These are phyloP conservation scores for Dioctria linearis DNA, from an alignment of 2,888 invertebrate species.

Conservation along the genomic window DNA sequence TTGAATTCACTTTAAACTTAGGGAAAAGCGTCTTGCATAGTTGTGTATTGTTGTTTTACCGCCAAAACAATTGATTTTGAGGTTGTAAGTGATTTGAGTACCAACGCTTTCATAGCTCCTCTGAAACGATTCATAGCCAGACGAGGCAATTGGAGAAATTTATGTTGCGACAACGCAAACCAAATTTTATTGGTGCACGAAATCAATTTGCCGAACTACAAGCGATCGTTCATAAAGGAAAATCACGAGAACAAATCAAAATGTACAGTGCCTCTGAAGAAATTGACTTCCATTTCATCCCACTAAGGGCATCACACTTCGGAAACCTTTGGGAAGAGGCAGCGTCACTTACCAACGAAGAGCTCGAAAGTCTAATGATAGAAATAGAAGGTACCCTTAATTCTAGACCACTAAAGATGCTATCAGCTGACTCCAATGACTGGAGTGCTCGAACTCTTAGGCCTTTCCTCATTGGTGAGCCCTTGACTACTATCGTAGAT, in stretches of 20 bases:
- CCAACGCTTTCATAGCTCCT: constrained; percentile 53
- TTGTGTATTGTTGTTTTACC: constrained; percentile 55
- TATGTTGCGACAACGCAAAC: constrained; percentile 50
- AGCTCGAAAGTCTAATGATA: constrained; percentile 4
- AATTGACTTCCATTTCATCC: constrained; percentile 41
- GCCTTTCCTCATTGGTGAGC: constrained; percentile 57
- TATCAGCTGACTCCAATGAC: constrained; percentile 59
- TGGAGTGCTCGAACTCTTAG: constrained; percentile 58
- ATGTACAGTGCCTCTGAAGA: not conserved
- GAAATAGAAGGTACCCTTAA: constrained; percentile 61
- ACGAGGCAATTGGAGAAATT: constrained; percentile 30
- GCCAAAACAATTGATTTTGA: constrained; percentile 57
- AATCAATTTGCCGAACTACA: constrained; percentile 3
- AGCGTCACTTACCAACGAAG: constrained; percentile 14
- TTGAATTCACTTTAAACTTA: constrained; percentile 38
- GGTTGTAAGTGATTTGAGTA: not conserved
- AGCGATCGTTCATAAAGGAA: not conserved
- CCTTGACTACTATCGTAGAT: constrained; percentile 48
- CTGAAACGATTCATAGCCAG: constrained; percentile 54
- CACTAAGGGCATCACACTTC: constrained; percentile 32
- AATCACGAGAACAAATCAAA: not conserved
- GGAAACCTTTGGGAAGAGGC: constrained; percentile 50
- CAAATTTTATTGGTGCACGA: constrained; percentile 52
- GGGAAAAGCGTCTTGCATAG: constrained; percentile 53
- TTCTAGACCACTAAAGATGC: constrained; percentile 59